Evolutionary conservation across 1,140 invertebrate species (phyloP).

Genomic region (Goniozus legneri): DNA sequence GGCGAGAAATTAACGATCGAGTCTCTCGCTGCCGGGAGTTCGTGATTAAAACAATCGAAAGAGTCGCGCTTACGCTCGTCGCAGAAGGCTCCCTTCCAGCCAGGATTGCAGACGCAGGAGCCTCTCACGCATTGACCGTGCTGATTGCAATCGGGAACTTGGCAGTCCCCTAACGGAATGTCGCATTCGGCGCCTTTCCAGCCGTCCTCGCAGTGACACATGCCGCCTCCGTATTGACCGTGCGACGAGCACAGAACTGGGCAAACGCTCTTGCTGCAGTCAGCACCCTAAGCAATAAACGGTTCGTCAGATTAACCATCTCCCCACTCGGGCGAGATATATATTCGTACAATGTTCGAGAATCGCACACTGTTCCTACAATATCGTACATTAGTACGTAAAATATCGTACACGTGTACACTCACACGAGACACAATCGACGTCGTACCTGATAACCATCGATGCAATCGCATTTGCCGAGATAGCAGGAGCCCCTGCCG

Average conservation of each 20-base stretch:
- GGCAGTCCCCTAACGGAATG: constrained; percentile 85
- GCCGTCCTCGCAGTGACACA: constrained; percentile 94
- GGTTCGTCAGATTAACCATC: background rate
- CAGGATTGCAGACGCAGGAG: constrained; percentile 82
- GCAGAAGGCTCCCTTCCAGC: constrained; percentile 85
- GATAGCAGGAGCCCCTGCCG: constrained; percentile 89
- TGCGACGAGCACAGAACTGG: constrained; percentile 95
- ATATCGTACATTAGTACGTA: background rate
- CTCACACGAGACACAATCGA: background rate
- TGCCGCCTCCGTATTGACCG: constrained; percentile 90
- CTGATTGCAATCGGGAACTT: constrained; percentile 87
- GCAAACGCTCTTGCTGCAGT: constrained; percentile 76
- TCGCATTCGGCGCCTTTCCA: constrained; percentile 97
- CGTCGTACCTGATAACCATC: constrained; percentile 84
- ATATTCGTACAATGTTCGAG: too few species aligned
- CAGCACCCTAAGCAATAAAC: constrained; percentile 39
- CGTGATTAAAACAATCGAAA: too few species aligned
- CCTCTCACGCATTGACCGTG: constrained; percentile 87
- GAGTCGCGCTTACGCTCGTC: constrained; percentile 72
- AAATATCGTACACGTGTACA: background rate
- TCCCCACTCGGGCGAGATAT: too few species aligned
- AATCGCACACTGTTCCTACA: too few species aligned
- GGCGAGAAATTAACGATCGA: too few species aligned
- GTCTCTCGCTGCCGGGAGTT: too few species aligned
- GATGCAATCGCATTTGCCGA: constrained; percentile 93